A percentile compares a stretch with the other conserved stretches of the same genome.
Conservation (phyloP, 2,797 vertebrate genomes). For the Xenentodon cancila region DNA sequence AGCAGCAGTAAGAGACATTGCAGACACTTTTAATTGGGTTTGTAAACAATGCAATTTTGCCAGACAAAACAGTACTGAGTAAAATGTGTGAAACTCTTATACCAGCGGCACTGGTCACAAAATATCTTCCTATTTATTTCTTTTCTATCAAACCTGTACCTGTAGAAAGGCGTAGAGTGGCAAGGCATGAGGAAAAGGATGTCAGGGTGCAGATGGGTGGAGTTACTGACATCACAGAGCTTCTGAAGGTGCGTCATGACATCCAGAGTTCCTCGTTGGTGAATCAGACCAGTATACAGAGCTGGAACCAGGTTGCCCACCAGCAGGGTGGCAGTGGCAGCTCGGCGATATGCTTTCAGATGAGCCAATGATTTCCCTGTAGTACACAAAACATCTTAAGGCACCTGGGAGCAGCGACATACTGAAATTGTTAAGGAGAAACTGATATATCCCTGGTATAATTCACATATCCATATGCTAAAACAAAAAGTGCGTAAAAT, state of each 20-base stretch:
- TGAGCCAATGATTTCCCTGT: constrained; percentile 88
- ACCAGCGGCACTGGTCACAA: no score
- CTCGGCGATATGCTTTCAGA: constrained; percentile 84
- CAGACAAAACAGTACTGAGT: no score
- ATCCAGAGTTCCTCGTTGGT: constrained; percentile 93
- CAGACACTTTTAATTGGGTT: no score
- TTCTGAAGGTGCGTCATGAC: constrained; percentile 87
- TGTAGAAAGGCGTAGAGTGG: constrained; percentile 96
- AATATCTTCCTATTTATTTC: background rate
- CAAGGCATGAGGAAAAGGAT: constrained; percentile 95
- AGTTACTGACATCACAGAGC: constrained; percentile 75
- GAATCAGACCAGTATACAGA: constrained; percentile 92
- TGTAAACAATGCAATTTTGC: no score
- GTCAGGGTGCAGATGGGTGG: constrained; percentile 56
- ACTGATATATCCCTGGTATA: no score
- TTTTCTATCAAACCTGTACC: constrained; percentile 72
- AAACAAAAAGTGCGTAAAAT: no score
- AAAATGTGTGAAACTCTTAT: no score
- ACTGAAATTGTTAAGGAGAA: background rate
- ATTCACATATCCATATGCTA: no score
- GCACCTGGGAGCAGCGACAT: background rate
- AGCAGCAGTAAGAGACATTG: no score
- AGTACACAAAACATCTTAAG: background rate
- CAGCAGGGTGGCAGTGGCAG: constrained; percentile 81
- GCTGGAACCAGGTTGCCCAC: constrained; percentile 85